These are phyloP conservation scores for Drosophila testacea DNA, from an alignment of 2,888 invertebrate genomes.

Conservation along the genomic window DNA sequence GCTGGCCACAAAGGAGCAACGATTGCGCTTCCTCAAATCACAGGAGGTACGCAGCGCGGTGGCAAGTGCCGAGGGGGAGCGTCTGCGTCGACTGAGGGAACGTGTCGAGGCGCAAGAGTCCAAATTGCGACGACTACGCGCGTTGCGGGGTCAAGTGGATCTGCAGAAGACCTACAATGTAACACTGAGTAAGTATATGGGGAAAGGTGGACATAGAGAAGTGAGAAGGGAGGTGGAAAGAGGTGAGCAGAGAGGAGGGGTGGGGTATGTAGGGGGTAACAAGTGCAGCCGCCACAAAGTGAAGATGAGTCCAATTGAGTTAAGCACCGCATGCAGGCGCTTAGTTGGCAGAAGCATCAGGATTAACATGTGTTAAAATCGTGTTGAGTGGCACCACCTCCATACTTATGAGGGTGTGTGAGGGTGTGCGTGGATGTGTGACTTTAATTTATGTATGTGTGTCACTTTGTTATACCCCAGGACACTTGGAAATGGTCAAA, in stretches of 20 bases:
- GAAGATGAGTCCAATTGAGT: conserved; percentile 72
- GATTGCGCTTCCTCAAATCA: conserved; percentile 96
- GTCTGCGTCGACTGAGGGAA: conserved; percentile 93
- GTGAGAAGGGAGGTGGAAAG: too few species aligned
- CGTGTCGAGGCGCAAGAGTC: conserved; percentile 97
- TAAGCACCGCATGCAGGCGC: conserved; percentile 63
- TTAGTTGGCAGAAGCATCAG: conserved; percentile 42
- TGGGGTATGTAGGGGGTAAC: conserved; percentile 4
- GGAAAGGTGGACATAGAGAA: too few species aligned
- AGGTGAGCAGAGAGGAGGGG: background rate
- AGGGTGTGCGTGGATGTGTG: conserved; percentile 39
- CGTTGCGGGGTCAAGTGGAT: conserved; percentile 96
- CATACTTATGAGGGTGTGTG: background rate
- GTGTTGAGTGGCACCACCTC: conserved; percentile 67
- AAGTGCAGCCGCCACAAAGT: conserved; percentile 53
- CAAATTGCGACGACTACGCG: conserved; percentile 95
- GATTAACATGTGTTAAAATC: conserved; percentile 78
- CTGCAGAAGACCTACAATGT: conserved; percentile 96
- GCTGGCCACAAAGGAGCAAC: conserved; percentile 96
- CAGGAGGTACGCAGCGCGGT: conserved; percentile 90
- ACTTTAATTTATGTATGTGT: conserved; percentile 76
- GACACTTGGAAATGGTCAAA: background rate
- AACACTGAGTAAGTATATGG: conserved; percentile 92
- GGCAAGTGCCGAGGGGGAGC: conserved; percentile 92
- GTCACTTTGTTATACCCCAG: conserved; percentile 57